A percentile compares a stretch with the other conserved stretches of the same genome.
phyloP scores from a whole-genome alignment of 2,797 vertebrate genomes.

The Bradypus variegatus region DNA sequence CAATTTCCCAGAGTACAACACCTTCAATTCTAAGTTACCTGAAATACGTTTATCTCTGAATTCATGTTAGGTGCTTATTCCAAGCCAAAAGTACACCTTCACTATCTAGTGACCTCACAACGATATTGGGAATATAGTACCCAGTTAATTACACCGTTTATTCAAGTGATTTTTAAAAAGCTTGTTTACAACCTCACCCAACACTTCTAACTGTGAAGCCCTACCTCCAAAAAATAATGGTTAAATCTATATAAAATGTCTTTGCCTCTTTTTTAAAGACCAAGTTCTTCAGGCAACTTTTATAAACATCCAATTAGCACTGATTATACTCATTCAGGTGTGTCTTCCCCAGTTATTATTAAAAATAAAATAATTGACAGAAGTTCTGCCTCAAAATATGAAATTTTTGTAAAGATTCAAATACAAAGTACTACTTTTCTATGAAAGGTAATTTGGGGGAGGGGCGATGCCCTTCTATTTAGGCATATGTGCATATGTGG shows the following conservation, averaged over 20 bases:
- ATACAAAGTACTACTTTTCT: slow-evolving; percentile 12
- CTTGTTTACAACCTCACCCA: slow-evolving; percentile 12
- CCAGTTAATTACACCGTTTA: slow-evolving; percentile 5
- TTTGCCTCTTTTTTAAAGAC: background rate
- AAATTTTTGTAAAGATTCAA: slow-evolving; percentile 17
- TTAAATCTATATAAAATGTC: slow-evolving; percentile 17
- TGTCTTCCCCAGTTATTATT: background rate
- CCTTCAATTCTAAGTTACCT: background rate
- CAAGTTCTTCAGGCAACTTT: slow-evolving; percentile 25
- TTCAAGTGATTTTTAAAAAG: slow-evolving; percentile 16
- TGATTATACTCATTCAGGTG: background rate
- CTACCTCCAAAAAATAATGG: background rate
- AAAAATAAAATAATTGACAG: slow-evolving; percentile 24
- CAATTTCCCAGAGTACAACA: background rate
- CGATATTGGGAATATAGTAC: background rate
- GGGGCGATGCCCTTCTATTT: background rate
- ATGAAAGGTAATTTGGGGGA: background rate
- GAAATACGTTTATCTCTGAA: slow-evolving; percentile 17
- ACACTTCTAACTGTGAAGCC: background rate
- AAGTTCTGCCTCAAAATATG: slow-evolving; percentile 20
- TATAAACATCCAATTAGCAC: slow-evolving; percentile 36
- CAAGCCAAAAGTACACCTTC: slow-evolving; percentile 21
- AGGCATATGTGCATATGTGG: background rate
- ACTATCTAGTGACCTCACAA: slow-evolving; percentile 33
- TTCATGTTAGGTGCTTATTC: background rate